Percentiles rank a stretch among this genome's conserved stretches.
phyloP scores from a whole-genome alignment of 2,797 vertebrate species.

The Brachyrhaphis roseni region DNA sequence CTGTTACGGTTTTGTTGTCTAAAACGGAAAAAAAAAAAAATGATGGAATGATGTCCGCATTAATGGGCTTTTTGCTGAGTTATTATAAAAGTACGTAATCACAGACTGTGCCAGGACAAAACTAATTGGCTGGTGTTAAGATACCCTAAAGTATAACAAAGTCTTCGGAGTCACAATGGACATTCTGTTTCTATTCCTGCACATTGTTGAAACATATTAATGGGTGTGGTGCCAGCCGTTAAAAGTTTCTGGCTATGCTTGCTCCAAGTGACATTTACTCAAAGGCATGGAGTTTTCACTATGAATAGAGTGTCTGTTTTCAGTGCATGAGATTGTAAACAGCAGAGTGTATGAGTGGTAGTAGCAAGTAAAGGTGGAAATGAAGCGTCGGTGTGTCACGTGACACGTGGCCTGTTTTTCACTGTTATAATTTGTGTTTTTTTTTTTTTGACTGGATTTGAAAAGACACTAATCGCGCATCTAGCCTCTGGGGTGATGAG shows the following conservation, averaged over 20 bases:
- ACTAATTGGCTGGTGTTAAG: constrained; percentile 63
- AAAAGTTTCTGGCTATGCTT: constrained; percentile 56
- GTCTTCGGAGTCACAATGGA: constrained; percentile 71
- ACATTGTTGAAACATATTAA: constrained; percentile 73
- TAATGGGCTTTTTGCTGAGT: constrained; percentile 49
- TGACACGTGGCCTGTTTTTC: constrained; percentile 41
- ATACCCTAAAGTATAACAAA: constrained; percentile 75
- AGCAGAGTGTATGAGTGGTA: constrained; percentile 32
- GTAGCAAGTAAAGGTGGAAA: constrained; percentile 18
- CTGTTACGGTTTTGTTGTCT: constrained; percentile 29
- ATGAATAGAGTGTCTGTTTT: constrained; percentile 56
- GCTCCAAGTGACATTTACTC: constrained; percentile 62
- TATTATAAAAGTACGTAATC: constrained; percentile 49
- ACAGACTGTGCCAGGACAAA: constrained; percentile 48
- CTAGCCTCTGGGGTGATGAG: constrained; percentile 55
- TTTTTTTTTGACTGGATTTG: constrained; percentile 38
- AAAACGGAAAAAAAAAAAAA: background rate
- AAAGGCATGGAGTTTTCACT: constrained; percentile 52
- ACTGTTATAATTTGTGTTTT: constrained; percentile 33
- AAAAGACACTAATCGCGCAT: constrained; percentile 52
- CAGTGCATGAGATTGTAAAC: constrained; percentile 43
- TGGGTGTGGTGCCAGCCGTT: constrained; percentile 74
- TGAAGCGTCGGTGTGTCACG: constrained; percentile 11
- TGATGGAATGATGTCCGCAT: constrained; percentile 3
- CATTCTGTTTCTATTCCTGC: constrained; percentile 72